These are phyloP conservation scores for Euwallacea similis DNA, from an alignment of 1,140 invertebrate genomes.

Conservation along the genomic window DNA sequence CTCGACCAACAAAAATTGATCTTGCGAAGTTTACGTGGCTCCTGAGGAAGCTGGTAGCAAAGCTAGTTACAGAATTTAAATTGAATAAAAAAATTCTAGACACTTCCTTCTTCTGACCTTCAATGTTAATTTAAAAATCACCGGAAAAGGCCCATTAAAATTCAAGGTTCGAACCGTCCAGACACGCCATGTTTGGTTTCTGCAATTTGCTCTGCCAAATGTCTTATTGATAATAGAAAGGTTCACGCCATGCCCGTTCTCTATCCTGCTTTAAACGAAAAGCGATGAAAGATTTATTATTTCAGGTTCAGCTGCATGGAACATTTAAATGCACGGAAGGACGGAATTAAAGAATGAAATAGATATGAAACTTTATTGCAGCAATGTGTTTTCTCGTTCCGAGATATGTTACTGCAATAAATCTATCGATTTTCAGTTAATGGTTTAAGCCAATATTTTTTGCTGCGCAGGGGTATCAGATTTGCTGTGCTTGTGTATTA, in stretches of 20 bases:
- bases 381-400: not conserved
- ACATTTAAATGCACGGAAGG: slow-evolving; percentile 13
- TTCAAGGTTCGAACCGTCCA: slow-evolving; percentile 9
- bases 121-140: not conserved
- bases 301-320: slow-evolving; percentile 5
- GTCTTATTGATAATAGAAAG: slow-evolving; percentile 15
- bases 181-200: slow-evolving; percentile 17
- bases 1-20: too few relatives aligned
- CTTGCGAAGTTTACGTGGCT: too few relatives aligned
- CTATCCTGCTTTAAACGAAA: slow-evolving; percentile 1
- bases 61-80: too few relatives aligned
- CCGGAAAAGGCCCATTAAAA: slow-evolving; percentile 5
- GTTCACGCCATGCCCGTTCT: slow-evolving; percentile 9
- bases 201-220: slow-evolving; percentile 11
- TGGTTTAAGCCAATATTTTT: not conserved
- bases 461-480: too few relatives aligned
- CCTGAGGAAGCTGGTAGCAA: too few relatives aligned
- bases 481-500: too few relatives aligned
- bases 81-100: too few relatives aligned
- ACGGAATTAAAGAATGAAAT: slow-evolving; percentile 7
- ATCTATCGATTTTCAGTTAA: not conserved
- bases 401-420: slow-evolving; percentile 1
- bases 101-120: too few relatives aligned
- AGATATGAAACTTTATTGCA: slow-evolving; percentile 4
- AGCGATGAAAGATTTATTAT: slow-evolving; percentile 15